Evolutionary conservation across 2,888 invertebrate species (phyloP).

Genomic region (Monoplex corrugatus): DNA sequence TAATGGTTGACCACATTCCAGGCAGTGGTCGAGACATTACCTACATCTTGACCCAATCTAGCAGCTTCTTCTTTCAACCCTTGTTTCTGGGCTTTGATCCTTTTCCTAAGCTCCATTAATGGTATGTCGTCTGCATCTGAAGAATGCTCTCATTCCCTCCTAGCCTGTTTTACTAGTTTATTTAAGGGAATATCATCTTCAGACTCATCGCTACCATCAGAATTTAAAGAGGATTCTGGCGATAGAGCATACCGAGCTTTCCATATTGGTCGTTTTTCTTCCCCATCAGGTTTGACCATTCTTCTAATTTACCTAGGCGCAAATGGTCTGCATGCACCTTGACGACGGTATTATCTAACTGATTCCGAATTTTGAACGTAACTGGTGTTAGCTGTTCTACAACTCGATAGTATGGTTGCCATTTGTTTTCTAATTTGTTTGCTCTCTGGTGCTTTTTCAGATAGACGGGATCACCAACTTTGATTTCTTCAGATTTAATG

Average conservation of each 20-base stretch:
- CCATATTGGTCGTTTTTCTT: background rate
- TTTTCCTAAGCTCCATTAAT: slow-evolving; percentile 30
- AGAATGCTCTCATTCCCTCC: slow-evolving; percentile 35
- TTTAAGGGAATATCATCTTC: background rate
- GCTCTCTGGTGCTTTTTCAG: slow-evolving; percentile 46
- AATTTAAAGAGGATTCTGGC: background rate
- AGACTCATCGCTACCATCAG: background rate
- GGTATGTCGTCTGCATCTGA: slow-evolving; percentile 42
- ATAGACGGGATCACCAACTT: slow-evolving; percentile 53
- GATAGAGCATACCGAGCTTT: background rate
- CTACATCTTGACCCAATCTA: too few relatives aligned
- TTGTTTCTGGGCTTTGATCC: too few relatives aligned
- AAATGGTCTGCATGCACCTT: slow-evolving; percentile 17
- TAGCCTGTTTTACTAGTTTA: background rate
- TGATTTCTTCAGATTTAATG: background rate
- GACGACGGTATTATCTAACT: background rate
- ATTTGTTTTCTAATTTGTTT: slow-evolving; percentile 47
- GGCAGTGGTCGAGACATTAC: too few relatives aligned
- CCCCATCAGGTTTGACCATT: background rate
- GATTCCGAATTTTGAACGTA: slow-evolving; percentile 35
- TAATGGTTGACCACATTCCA: too few relatives aligned
- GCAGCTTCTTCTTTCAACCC: too few relatives aligned
- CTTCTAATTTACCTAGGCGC: background rate
- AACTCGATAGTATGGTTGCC: slow-evolving; percentile 52
- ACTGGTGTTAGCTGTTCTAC: slow-evolving; percentile 49